Evolutionary conservation across 2,888 invertebrate genomes (phyloP).

Genomic region (Lochmaea crataegi): DNA sequence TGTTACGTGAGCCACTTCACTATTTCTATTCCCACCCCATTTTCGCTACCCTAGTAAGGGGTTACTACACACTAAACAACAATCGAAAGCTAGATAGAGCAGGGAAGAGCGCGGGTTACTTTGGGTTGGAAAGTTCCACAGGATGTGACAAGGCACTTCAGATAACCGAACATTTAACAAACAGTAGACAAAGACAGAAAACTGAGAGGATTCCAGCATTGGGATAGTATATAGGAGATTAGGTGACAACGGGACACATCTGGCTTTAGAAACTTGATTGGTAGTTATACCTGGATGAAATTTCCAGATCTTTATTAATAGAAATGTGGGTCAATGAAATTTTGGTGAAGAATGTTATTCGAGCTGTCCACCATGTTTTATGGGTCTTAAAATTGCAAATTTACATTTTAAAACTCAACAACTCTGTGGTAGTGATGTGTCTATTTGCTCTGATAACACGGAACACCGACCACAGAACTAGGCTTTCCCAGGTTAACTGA

Average conservation of each 20-base stretch:
- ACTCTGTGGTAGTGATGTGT: no score
- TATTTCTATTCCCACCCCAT: slow-evolving; percentile 9
- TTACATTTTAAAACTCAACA: no score
- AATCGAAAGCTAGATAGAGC: not conserved
- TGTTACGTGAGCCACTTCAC: slow-evolving; percentile 1
- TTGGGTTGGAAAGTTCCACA: slow-evolving; percentile 32
- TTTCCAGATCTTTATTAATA: not conserved
- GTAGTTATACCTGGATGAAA: not conserved
- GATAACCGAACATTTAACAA: slow-evolving; percentile 32
- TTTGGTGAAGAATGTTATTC: no score
- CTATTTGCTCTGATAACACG: no score
- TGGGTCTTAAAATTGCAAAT: no score
- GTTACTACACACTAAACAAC: slow-evolving; percentile 11
- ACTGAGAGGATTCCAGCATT: slow-evolving; percentile 11
- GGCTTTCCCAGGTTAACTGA: no score
- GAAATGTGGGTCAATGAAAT: no score
- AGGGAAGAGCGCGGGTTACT: slow-evolving; percentile 3
- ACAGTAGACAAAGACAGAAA: slow-evolving; percentile 11
- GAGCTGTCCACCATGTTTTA: no score
- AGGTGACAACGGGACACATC: slow-evolving; percentile 15
- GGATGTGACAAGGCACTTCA: slow-evolving; percentile 30
- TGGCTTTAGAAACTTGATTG: not conserved
- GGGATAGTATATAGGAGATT: not conserved
- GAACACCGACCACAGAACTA: no score
- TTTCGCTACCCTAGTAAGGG: not conserved